Conservation (phyloP, 23 tunicate genomes). For the Corella eumyota region DNA sequence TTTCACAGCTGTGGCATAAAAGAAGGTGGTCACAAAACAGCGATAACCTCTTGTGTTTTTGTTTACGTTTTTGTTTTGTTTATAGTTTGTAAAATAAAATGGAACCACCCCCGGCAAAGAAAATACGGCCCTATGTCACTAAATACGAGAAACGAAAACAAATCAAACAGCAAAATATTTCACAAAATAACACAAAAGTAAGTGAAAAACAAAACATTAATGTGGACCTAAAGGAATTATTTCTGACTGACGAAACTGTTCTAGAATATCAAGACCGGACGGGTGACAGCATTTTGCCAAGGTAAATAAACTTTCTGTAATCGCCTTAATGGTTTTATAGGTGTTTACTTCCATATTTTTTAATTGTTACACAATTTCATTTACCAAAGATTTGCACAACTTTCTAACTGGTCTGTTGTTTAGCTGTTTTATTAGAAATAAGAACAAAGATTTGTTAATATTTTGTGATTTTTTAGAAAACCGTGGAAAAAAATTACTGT, state of each 20-base stretch:
- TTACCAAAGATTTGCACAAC: background rate
- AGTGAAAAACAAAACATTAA: background rate
- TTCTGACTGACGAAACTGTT: constrained; percentile 39
- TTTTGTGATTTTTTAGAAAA: constrained; percentile 20
- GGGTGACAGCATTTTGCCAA: constrained; percentile 18
- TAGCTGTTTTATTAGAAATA: background rate
- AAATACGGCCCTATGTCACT: constrained; percentile 57
- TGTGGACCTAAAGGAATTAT: constrained; percentile 17
- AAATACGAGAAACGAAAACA: constrained; percentile 36
- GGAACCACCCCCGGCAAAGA: constrained; percentile 65
- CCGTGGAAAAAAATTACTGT: constrained; percentile 4
- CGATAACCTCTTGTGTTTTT: background rate
- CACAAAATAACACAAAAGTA: background rate
- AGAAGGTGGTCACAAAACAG: background rate
- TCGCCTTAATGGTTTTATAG: too few relatives aligned
- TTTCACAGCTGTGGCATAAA: background rate
- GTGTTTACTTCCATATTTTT: too few relatives aligned
- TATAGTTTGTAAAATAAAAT: background rate
- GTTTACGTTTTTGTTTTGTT: background rate
- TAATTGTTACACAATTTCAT: background rate
- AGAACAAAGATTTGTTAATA: too few relatives aligned
- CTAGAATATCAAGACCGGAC: constrained; percentile 33
- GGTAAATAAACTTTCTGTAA: constrained; percentile 11
- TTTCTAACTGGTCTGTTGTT: background rate
- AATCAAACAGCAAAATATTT: constrained; percentile 4